These are phyloP conservation scores for Nezara viridula DNA, from an alignment of 2,888 invertebrate genomes.

Conservation along the genomic window DNA sequence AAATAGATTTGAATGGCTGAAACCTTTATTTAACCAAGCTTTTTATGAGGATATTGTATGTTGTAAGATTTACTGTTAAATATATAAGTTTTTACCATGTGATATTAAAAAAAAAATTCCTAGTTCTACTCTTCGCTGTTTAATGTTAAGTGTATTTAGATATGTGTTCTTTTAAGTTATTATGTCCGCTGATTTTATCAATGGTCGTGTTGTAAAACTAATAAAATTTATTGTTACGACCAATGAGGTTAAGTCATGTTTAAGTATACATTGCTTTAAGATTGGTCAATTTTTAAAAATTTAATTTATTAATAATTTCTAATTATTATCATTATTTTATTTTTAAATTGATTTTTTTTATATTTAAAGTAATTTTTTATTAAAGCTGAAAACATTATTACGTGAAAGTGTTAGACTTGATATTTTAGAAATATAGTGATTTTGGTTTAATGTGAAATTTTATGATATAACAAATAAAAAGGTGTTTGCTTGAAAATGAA, in stretches of 20 bases:
- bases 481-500: too few relatives aligned
- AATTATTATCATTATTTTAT: too few relatives aligned
- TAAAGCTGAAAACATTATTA: too few relatives aligned
- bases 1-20: slow-evolving; percentile 58
- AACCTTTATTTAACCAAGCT: slow-evolving; percentile 60
- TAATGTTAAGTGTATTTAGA: slow-evolving; percentile 54
- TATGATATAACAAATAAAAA: too few relatives aligned
- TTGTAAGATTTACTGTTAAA: slow-evolving; percentile 52
- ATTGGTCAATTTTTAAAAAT: background rate
- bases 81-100: slow-evolving; percentile 59
- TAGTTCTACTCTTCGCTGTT: slow-evolving; percentile 53
- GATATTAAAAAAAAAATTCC: slow-evolving; percentile 58
- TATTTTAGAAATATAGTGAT: too few relatives aligned
- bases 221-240: slow-evolving; percentile 23
- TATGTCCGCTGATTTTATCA: background rate
- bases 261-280: background rate
- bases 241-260: slow-evolving; percentile 30
- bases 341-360: too few relatives aligned
- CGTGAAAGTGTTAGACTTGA: too few relatives aligned
- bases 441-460: too few relatives aligned
- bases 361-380: too few relatives aligned
- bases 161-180: slow-evolving; percentile 38
- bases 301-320: background rate
- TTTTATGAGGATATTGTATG: slow-evolving; percentile 53
- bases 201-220: slow-evolving; percentile 14